phyloP scores from a whole-genome alignment of 2,113 vertebrate species.

The Plecotus auritus region DNA sequence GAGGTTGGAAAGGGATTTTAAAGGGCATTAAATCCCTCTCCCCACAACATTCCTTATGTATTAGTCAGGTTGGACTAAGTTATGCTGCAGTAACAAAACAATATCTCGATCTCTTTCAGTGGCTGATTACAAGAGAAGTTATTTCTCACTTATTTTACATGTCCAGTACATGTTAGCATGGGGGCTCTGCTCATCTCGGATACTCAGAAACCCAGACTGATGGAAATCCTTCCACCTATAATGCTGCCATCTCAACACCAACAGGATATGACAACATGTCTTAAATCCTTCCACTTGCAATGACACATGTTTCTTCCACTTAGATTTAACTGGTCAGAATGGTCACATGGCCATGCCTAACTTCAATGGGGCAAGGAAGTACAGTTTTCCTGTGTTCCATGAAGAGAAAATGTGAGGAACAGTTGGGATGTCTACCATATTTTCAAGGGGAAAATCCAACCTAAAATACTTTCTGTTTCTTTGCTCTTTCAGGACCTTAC shows the following conservation, averaged over 20 bases:
- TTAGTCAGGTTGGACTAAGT: background rate
- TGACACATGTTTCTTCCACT: background rate
- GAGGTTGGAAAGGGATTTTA: background rate
- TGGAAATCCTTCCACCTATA: background rate
- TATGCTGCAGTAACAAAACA: background rate
- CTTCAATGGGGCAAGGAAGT: background rate
- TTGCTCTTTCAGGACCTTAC: no score
- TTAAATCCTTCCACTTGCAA: background rate
- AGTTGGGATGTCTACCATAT: background rate
- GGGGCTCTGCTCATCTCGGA: background rate
- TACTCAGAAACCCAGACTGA: background rate
- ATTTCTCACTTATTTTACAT: background rate
- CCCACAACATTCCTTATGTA: background rate
- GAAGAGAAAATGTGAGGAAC: background rate
- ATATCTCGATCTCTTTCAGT: background rate
- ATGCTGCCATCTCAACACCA: background rate
- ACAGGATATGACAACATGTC: background rate
- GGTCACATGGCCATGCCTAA: background rate
- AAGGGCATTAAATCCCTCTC: background rate
- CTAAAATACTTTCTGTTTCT: background rate
- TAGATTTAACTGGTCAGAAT: background rate
- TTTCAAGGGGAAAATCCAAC: background rate
- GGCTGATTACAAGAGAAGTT: background rate
- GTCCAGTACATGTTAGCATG: background rate
- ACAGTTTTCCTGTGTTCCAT: background rate